Conservation (phyloP, 2,797 vertebrate genomes). For the Falco biarmicus region DNA sequence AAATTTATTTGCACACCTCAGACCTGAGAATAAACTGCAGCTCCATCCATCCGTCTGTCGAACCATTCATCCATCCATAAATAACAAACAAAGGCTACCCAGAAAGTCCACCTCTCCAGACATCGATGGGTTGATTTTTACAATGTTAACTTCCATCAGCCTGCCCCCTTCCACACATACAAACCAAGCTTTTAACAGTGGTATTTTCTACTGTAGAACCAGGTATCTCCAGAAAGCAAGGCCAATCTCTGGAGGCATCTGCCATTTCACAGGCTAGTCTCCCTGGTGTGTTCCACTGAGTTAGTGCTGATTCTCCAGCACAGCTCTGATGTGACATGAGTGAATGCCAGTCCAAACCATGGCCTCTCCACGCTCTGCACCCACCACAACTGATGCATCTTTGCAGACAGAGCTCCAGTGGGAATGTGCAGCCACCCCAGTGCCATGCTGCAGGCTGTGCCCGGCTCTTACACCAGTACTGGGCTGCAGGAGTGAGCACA, state of each 20-base stretch:
- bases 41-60: neutral
- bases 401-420: too few relatives aligned
- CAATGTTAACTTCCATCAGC: neutral
- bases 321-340: too few relatives aligned
- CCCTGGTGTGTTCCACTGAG: neutral
- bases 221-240: neutral
- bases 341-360: too few relatives aligned
- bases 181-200: neutral
- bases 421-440: too few relatives aligned
- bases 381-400: too few relatives aligned
- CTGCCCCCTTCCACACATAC: neutral
- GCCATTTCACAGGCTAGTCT: neutral
- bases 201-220: neutral
- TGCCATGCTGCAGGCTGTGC: too few relatives aligned
- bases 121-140: neutral
- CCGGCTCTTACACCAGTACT: too few relatives aligned
- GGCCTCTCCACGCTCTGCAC: too few relatives aligned
- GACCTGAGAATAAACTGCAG: neutral
- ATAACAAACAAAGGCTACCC: neutral
- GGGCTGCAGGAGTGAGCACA: too few relatives aligned
- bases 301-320: neutral
- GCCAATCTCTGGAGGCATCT: neutral
- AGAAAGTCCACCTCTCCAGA: neutral
- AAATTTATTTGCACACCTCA: neutral
- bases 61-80: neutral